Base-by-base conservation (phyloP, 2,888 invertebrate genomes). In the Globia sparganii region DNA sequence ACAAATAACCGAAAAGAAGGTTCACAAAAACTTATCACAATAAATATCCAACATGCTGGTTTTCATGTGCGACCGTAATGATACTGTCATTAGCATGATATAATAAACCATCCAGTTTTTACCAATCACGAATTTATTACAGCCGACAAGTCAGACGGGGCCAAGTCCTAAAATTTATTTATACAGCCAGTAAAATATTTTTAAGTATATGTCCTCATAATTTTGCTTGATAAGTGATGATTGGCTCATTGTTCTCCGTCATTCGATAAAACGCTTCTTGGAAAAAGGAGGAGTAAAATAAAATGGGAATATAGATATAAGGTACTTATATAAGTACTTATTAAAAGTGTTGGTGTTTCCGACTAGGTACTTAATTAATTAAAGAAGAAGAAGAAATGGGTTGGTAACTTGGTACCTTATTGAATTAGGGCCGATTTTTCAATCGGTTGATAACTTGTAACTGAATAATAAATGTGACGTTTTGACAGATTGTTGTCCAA, bases 151-250 rank as follows among this genome's bases (percentile, higher is more conserved):
- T 77, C 67, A 37, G 80, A 76, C 80, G 31, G 75, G 71, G 64
- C 56, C 80, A 56, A 67, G 64, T 72, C 69, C 75, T 80, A 86
- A 80, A 80, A 56, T 87, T 83, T 87, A 81, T 87, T 77, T 82
- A 80, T 58, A 80, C 81, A 75, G 62, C 67, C 78, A 67, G 77
- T 86, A 77, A 88, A 83, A 88, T 87, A 86, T 87, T 84, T 87
- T 84, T 77, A 84, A 68, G 56, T 80, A 69, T 72, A 76, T 72
- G 80, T 86, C 80, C 56, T 75, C 81, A 83, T 87, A 85, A 83
- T 84, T 87, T 80, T 83, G 68, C 64, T 70, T 72, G 87, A 88
- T 87, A 88, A 84, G 81, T 86, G 81, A 87, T 81, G 86, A 87
- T 86, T 78, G 85, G 78, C 58, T 80, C 59, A 84, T 87, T 84